These are phyloP conservation scores for Euborellia annulipes DNA, from an alignment of 1,140 invertebrate species.

Conservation along the genomic window DNA sequence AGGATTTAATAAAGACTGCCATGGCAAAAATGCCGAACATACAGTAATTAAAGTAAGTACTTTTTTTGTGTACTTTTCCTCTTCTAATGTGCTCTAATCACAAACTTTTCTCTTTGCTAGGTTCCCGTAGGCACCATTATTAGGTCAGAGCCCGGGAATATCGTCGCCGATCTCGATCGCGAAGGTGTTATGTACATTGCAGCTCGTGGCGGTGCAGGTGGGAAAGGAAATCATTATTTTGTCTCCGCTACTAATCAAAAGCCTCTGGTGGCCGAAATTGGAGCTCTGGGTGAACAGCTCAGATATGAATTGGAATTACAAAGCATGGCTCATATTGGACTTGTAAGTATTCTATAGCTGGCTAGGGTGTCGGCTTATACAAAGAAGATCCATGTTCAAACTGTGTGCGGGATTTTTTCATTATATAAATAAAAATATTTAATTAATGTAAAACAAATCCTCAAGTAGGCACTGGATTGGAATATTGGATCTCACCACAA, in stretches of 20 bases:
- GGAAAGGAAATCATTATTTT: slow-evolving; percentile 89
- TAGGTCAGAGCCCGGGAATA: slow-evolving; percentile 37
- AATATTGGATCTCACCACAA: too few relatives aligned
- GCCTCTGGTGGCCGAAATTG: slow-evolving; percentile 74
- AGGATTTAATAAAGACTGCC: slow-evolving; percentile 60
- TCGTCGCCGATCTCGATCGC: slow-evolving; percentile 53
- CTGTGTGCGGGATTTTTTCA: slow-evolving; percentile 2
- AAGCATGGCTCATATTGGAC: slow-evolving; percentile 85
- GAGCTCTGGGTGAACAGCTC: slow-evolving; percentile 64
- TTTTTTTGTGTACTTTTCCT: not conserved
- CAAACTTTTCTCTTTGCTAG: slow-evolving; percentile 20
- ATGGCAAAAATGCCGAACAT: slow-evolving; percentile 75
- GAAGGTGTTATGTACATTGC: slow-evolving; percentile 76
- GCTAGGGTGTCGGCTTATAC: too few relatives aligned
- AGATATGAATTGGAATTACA: slow-evolving; percentile 66
- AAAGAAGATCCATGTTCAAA: too few relatives aligned
- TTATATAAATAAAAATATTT: slow-evolving; percentile 1
- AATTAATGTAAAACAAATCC: too few relatives aligned
- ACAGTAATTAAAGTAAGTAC: slow-evolving; percentile 40
- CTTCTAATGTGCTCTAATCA: not conserved
- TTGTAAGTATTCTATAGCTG: slow-evolving; percentile 37
- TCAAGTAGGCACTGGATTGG: too few relatives aligned
- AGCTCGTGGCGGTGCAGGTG: slow-evolving; percentile 86
- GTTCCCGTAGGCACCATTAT: slow-evolving; percentile 85
- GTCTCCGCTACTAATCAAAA: slow-evolving; percentile 61